phyloP scores from a whole-genome alignment of 2,113 vertebrate species.

The Sturnira hondurensis region DNA sequence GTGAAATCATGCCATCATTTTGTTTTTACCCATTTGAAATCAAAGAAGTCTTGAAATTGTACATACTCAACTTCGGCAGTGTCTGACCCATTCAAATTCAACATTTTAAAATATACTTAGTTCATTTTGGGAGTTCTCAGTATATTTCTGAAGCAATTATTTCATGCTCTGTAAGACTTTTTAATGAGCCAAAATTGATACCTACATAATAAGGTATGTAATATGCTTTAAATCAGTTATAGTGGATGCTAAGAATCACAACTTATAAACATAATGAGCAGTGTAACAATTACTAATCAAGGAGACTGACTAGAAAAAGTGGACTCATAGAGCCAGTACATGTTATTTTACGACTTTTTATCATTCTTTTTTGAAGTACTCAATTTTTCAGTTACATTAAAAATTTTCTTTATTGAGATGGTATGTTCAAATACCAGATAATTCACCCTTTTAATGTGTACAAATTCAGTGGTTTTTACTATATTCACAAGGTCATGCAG shows the following conservation, averaged over 20 bases:
- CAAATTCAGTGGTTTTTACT: background rate
- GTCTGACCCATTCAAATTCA: background rate
- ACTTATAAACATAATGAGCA: background rate
- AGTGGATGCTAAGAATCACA: background rate
- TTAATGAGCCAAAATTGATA: background rate
- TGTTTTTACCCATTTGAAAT: conserved; percentile 4
- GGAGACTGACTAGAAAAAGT: background rate
- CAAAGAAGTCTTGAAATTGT: background rate
- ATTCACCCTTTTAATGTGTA: background rate
- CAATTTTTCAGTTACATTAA: background rate
- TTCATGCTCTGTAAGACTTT: conserved; percentile 5
- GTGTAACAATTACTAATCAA: background rate
- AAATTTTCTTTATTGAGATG: background rate
- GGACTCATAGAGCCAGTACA: background rate
- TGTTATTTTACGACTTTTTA: background rate
- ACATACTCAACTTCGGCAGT: background rate
- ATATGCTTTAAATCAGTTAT: background rate
- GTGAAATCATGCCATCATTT: background rate
- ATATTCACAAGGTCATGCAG: background rate
- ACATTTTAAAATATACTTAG: background rate
- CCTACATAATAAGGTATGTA: background rate
- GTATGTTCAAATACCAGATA: background rate
- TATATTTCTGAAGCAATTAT: background rate
- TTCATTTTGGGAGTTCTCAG: background rate
- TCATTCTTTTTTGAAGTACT: background rate